Base-by-base conservation (phyloP, 2,888 invertebrate species). In the Hecatera dysodea region DNA sequence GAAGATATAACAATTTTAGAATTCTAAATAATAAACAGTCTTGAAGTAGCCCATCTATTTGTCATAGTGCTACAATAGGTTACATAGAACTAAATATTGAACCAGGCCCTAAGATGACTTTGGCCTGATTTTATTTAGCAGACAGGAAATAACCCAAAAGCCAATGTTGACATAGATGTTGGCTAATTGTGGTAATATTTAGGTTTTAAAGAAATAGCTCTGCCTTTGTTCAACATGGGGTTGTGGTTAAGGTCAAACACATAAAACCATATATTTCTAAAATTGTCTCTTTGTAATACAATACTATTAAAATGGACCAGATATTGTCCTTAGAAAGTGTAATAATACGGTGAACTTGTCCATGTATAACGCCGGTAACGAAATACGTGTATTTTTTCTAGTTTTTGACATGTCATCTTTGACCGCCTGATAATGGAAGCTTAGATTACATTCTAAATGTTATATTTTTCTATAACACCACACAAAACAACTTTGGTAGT, bases 401-500 rank as follows among this genome's bases (percentile, higher is more conserved):
- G 15, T 48, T 50, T 70, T 44, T 68, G 42, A 56, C 36, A 48
- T 27, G 33, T 57, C 48, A 68, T 68, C 33, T 22, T 8, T 12
- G 33, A 50, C 4, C 19, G 39, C 9, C 3, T 15, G 15, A n/a
- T 19, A 1, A 22, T 0, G 7, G 6, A 76, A 8, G 33, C 27
- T 15, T 44, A 53, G 0, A 53, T 42, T 48, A 36, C 0, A 36
- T 53, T 72, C 7, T 29, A 6, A 29, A 44, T 15, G 17, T 22
- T 27, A 24, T 48, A 33, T 48, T 55, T 33, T 46, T 42, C 1
- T 27, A 2, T 19, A 9, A 17, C 2, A 6, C 15, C 2, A 33
- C 22, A 5, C n/a, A 29, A 52, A 36, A n/a, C 22, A 33, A 6
- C 42, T 27, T 42, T 46, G 1, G 22, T 33, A 9, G 4, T 52